Conservation (phyloP, 2,888 invertebrate genomes). For the Agrypnus murinus region DNA sequence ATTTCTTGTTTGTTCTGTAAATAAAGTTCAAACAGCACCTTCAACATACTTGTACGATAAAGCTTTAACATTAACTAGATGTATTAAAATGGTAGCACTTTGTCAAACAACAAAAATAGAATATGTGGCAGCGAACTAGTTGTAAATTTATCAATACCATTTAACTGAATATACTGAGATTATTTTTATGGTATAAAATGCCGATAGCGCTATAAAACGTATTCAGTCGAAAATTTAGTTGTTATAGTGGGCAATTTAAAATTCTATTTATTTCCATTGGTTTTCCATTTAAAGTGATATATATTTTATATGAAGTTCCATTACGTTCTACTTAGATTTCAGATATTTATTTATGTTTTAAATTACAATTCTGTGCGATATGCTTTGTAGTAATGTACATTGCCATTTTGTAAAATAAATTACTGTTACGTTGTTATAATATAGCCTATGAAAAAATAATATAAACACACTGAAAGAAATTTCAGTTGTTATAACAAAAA, state of each 20-base stretch:
- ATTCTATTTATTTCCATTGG: conserved; percentile 10
- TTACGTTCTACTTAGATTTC: not conserved
- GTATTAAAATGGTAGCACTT: not conserved
- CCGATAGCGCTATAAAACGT: conserved; percentile 10
- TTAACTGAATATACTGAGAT: conserved; percentile 1
- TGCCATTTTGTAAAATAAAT: too few relatives aligned
- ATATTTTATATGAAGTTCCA: not conserved
- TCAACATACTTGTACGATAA: too few relatives aligned
- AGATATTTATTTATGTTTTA: too few relatives aligned
- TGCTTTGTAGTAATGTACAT: too few relatives aligned
- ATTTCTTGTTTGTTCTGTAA: too few relatives aligned
- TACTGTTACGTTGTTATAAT: too few relatives aligned
- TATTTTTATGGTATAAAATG: conserved; percentile 13
- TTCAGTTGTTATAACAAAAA: too few relatives aligned
- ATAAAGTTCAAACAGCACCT: too few relatives aligned
- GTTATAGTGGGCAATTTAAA: not conserved
- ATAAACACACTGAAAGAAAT: too few relatives aligned
- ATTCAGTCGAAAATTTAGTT: not conserved
- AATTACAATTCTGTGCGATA: too few relatives aligned
- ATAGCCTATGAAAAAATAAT: too few relatives aligned
- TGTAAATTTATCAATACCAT: conserved; percentile 2
- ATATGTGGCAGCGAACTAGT: not conserved
- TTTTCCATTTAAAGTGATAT: not conserved
- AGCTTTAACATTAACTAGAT: too few relatives aligned
- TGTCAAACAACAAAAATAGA: not conserved